These are phyloP conservation scores for Conus ventricosus DNA, from an alignment of 1,140 invertebrate genomes.

Conservation along the genomic window DNA sequence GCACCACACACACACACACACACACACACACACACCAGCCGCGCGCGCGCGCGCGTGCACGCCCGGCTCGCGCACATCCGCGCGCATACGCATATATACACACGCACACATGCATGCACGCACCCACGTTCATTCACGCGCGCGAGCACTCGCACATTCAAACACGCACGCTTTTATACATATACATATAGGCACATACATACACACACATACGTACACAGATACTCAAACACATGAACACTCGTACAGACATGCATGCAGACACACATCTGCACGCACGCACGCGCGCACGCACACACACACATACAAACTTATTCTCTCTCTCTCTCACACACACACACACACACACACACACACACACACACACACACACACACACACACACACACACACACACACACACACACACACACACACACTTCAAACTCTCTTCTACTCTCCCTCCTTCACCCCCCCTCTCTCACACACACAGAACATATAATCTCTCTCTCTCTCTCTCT, in stretches of 20 bases:
- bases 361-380: no score
- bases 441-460: no score
- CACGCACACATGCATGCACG: slow-evolving; percentile 5
- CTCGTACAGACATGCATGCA: background rate
- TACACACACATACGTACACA: background rate
- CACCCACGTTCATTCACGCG: no score
- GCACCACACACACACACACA: background rate
- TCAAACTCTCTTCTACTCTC: no score
- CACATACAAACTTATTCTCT: no score
- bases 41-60: background rate
- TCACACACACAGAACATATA: no score
- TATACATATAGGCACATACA: background rate
- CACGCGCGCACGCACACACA: background rate
- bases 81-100: background rate
- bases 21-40: slow-evolving; percentile 5
- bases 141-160: background rate
- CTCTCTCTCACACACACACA: no score
- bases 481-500: no score
- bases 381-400: no score
- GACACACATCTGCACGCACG: background rate
- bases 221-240: background rate
- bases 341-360: no score
- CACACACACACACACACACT: no score
- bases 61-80: no score
- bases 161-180: background rate